Evolutionary conservation across 1,140 invertebrate species (phyloP).

Genomic region (Linepithema humile): DNA sequence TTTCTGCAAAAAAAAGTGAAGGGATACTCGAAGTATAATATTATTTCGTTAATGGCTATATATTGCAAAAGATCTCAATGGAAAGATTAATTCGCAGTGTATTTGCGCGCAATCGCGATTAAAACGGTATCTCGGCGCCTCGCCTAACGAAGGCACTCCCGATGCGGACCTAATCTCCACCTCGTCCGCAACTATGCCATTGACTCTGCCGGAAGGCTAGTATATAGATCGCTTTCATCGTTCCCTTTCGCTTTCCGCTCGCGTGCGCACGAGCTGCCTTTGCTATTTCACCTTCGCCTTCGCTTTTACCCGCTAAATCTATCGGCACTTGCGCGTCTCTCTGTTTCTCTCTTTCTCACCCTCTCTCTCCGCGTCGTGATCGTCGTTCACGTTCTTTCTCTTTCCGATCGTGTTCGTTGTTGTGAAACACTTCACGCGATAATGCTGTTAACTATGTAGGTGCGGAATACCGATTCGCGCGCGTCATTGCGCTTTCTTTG

Average conservation of each 20-base stretch:
- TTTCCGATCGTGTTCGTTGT: conserved; percentile 8
- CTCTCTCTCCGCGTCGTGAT: conserved; percentile 10
- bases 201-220: conserved; percentile 63
- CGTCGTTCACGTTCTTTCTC: conserved; percentile 21
- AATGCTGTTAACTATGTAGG: conserved; percentile 28
- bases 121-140: conserved; percentile 41
- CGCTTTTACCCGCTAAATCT: conserved; percentile 27
- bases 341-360: background rate
- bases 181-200: conserved; percentile 61
- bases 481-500: conserved; percentile 16
- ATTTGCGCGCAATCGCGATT: conserved; percentile 51
- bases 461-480: conserved; percentile 22
- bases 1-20: background rate
- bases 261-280: conserved; percentile 55
- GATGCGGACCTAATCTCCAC: conserved; percentile 49
- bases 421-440: conserved; percentile 34
- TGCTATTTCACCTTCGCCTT: conserved; percentile 26
- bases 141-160: conserved; percentile 57
- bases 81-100: background rate
- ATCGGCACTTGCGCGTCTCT: conserved; percentile 5
- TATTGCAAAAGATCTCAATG: background rate
- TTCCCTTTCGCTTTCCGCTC: conserved; percentile 69
- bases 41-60: background rate
- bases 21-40: background rate
- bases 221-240: conserved; percentile 69